Percentiles rank a stretch among this genome's conserved stretches.
These are phyloP conservation scores for Anthoscopus minutus DNA, from an alignment of 2,113 vertebrate species.

Conservation along the genomic window DNA sequence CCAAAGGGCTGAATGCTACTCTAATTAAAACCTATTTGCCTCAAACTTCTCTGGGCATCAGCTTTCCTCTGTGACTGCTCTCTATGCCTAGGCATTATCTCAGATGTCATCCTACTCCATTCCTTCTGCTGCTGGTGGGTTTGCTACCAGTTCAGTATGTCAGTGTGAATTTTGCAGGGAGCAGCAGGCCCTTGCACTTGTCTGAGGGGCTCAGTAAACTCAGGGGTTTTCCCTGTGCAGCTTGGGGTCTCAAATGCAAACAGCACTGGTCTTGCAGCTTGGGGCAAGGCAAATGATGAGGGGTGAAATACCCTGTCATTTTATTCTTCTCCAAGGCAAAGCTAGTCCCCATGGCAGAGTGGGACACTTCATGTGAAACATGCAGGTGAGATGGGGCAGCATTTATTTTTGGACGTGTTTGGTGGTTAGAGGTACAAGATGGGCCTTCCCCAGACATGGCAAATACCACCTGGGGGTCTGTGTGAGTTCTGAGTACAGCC, in stretches of 20 bases:
- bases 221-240: not conserved
- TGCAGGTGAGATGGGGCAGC: not conserved
- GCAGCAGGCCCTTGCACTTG: not conserved
- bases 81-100: not conserved
- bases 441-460: no score
- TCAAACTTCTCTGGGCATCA: not conserved
- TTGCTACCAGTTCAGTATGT: not conserved
- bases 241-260: not conserved
- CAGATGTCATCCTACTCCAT: not conserved
- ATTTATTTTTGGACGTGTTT: not conserved
- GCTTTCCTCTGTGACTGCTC: not conserved
- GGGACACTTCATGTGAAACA: not conserved
- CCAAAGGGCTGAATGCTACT: constrained; percentile 1
- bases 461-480: not conserved
- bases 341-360: not conserved
- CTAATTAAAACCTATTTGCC: constrained; percentile 39
- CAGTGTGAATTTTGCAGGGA: not conserved
- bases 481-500: not conserved
- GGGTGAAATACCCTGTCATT: rapidly evolving
- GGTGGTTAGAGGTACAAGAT: not conserved
- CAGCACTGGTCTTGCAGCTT: not conserved
- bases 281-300: not conserved
- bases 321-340: not conserved
- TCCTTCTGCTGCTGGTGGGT: not conserved
- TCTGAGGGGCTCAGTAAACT: not conserved